Conservation (phyloP, 1,140 invertebrate species). For the Neelides sp. region DNA sequence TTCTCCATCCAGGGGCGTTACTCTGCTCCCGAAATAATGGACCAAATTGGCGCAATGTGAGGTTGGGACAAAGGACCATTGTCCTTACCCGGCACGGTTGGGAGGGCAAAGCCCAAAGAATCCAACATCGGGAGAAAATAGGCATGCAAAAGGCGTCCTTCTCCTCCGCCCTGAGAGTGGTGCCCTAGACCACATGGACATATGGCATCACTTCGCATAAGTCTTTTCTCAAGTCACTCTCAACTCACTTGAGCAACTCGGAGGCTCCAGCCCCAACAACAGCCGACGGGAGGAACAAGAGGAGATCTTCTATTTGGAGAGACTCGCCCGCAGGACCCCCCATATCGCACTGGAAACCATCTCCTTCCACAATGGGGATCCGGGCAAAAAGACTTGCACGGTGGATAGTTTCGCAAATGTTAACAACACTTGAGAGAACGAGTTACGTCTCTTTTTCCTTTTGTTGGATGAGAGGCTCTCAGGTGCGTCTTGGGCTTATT, state of each 20-base stretch:
- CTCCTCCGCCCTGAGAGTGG: neutral
- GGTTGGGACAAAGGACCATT: conserved; percentile 21
- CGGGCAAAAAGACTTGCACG: conserved; percentile 22
- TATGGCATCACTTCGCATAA: conserved; percentile 13
- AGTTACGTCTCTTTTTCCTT: too few species aligned
- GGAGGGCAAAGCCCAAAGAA: conserved; percentile 3
- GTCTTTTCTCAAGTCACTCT: conserved; percentile 4
- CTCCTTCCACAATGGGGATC: conserved; percentile 15
- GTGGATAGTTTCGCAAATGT: conserved; percentile 21
- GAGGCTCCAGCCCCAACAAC: too few species aligned
- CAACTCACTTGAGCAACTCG: conserved; percentile 1
- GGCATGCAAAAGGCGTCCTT: conserved; percentile 15
- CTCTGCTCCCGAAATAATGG: conserved; percentile 18
- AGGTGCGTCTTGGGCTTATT: too few species aligned
- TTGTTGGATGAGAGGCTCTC: too few species aligned
- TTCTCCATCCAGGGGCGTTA: conserved; percentile 11
- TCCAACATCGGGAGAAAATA: conserved; percentile 8
- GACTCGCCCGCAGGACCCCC: too few species aligned
- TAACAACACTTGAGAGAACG: conserved; percentile 16
- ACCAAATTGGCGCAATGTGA: conserved; percentile 21
- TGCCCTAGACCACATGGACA: conserved; percentile 2
- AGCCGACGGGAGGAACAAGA: too few species aligned
- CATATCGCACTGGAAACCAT: conserved; percentile 18
- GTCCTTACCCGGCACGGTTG: conserved; percentile 18
- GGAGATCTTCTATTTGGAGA: too few species aligned